Base-by-base conservation (phyloP, 2,113 vertebrate species). In the Conger conger region DNA sequence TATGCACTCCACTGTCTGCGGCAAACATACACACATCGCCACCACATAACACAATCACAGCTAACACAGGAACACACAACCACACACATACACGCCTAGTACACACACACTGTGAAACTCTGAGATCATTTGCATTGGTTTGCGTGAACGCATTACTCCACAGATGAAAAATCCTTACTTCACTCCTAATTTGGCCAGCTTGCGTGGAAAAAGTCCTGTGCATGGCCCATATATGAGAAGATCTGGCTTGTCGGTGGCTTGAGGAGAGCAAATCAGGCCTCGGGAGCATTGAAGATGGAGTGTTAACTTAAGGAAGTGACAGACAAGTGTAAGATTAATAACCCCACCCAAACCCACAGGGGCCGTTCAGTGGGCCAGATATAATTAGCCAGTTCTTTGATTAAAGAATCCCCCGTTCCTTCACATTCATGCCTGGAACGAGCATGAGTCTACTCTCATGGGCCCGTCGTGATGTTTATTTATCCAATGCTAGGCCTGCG, bases 301-400 rank as follows among this genome's bases (percentile, higher is more conserved):
- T 82, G n/a, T 57, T 57, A 33, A 82, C 80, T 16, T 36, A 54
- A 53, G 50, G 4, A 82, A 82, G 80, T 11, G 45, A 11, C 42
- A 20, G 80, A 82, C 35, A 33, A 17, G n/a, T 45, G 23, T 42
- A 82, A 82, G 80, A 82, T 82, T 57, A 82, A 82, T 36, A 35
- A n/a, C 45, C n/a, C n/a, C 30, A 9, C 23, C n/a, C 50, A 50
- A 33, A 45, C 27, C 79, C 79, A 53, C 36, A 50, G 36, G 40
- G 79, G 18, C 15, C 30, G 18, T 20, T 38, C 18, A 45, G 17
- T 13, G 20, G 36, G 40, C 45, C 30, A 42, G 53, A 33, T 82
- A 82, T 82, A 35, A 82, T 82, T 82, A 57, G 45, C 17, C 11
- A 16, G 45, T 33, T 27, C 50, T 82, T 57, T 82, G 9, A 81